Percentiles rank a stretch among this genome's conserved stretches.
Evolutionary conservation across 2,888 invertebrate genomes (phyloP).

Genomic region (Nemotelus nigrinus): DNA sequence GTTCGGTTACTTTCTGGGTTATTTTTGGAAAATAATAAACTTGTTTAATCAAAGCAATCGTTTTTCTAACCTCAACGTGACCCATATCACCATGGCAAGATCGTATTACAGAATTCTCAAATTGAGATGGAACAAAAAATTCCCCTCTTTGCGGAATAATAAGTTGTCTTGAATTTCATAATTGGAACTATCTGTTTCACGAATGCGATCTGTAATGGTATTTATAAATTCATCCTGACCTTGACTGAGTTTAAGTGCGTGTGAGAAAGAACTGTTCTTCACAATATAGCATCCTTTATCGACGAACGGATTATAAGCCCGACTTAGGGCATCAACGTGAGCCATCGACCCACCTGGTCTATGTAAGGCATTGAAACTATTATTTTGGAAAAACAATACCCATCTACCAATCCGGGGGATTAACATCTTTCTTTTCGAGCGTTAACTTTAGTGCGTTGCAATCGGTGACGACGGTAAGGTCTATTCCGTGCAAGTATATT

Average conservation of each 20-base stretch:
- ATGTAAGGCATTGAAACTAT: neutral
- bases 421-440: constrained; percentile 54
- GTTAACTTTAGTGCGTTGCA: constrained; percentile 55
- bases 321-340: constrained; percentile 18
- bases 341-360: neutral
- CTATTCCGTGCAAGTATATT: constrained; percentile 53
- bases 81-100: constrained; percentile 48
- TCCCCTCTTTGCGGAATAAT: constrained; percentile 27
- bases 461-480: constrained; percentile 55
- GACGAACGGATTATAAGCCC: neutral
- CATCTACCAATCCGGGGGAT: constrained; percentile 55
- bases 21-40: constrained; percentile 62
- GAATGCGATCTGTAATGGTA: neutral
- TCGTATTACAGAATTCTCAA: constrained; percentile 47
- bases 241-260: neutral
- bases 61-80: constrained; percentile 46
- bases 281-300: neutral
- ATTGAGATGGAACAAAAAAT: neutral
- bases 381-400: neutral
- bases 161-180: constrained; percentile 27
- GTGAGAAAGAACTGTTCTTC: neutral
- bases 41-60: constrained; percentile 37
- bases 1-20: constrained; percentile 56
- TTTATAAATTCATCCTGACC: neutral
- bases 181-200: constrained; percentile 6